Evolutionary conservation across 1,140 invertebrate genomes (phyloP).

Genomic region (Brachionus rubens): DNA sequence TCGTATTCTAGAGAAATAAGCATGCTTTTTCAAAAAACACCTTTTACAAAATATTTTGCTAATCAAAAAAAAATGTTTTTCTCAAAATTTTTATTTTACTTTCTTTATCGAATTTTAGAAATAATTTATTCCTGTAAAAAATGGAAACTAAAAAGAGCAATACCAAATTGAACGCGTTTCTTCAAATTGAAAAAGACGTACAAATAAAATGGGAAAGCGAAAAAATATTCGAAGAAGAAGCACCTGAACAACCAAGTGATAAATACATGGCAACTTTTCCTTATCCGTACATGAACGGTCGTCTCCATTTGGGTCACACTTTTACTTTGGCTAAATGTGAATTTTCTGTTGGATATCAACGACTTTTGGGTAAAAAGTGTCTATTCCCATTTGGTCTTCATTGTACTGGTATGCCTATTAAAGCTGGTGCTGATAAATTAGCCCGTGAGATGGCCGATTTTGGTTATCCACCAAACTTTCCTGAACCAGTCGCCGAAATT

Average conservation of each 20-base stretch:
- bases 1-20: too few species aligned
- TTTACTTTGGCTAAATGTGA: slow-evolving; percentile 96
- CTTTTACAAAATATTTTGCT: too few species aligned
- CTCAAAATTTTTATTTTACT: not conserved
- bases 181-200: slow-evolving; percentile 75
- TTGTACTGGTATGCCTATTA: slow-evolving; percentile 79
- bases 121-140: not conserved
- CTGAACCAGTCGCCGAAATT: slow-evolving; percentile 61
- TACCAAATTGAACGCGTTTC: slow-evolving; percentile 77
- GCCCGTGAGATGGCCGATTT: slow-evolving; percentile 85
- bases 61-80: not conserved
- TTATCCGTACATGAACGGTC: slow-evolving; percentile 99
- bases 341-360: slow-evolving; percentile 85
- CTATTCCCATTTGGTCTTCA: slow-evolving; percentile 98
- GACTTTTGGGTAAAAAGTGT: slow-evolving; percentile 81
- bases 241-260: slow-evolving; percentile 64
- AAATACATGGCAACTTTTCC: slow-evolving; percentile 94
- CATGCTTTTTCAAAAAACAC: too few species aligned
- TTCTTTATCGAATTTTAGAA: not conserved
- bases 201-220: slow-evolving; percentile 77
- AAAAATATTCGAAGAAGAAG: slow-evolving; percentile 76
- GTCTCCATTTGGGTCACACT: slow-evolving; percentile 92
- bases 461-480: slow-evolving; percentile 87
- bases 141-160: slow-evolving; percentile 35
- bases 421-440: slow-evolving; percentile 79